Evolutionary conservation across 2,888 invertebrate species (phyloP).

Genomic region (Nephrotoma flavescens): DNA sequence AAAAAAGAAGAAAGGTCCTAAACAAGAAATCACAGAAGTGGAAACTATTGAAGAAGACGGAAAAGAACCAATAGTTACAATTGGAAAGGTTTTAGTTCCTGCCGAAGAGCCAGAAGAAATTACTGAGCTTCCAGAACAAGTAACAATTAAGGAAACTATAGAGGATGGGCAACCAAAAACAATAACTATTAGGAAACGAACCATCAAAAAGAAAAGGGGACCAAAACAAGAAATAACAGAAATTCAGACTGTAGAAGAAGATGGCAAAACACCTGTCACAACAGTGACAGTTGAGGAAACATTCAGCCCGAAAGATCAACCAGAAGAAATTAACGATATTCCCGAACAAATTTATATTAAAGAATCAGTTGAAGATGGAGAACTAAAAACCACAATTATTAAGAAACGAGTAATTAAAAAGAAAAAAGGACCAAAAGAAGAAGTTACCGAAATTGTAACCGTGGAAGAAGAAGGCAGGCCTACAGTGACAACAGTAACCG

Average conservation of each 20-base stretch:
- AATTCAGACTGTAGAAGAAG: slow-evolving; percentile 28
- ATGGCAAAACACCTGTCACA: slow-evolving; percentile 22
- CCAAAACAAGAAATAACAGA: slow-evolving; percentile 27
- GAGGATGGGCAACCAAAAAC: slow-evolving; percentile 19
- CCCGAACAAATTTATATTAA: slow-evolving; percentile 13
- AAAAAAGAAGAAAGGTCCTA: slow-evolving; percentile 21
- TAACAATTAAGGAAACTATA: slow-evolving; percentile 16
- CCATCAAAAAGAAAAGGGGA: slow-evolving; percentile 24
- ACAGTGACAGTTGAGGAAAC: slow-evolving; percentile 19
- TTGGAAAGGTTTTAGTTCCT: slow-evolving; percentile 14
- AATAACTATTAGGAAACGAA: slow-evolving; percentile 20
- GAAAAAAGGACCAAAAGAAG: slow-evolving; percentile 24
- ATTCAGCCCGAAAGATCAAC: slow-evolving; percentile 5
- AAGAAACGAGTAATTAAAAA: slow-evolving; percentile 25
- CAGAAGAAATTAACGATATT: slow-evolving; percentile 18
- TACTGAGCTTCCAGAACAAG: slow-evolving; percentile 25
- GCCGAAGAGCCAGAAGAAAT: slow-evolving; percentile 21
- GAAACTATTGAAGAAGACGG: slow-evolving; percentile 25
- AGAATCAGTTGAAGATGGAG: slow-evolving; percentile 14
- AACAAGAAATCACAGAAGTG: slow-evolving; percentile 20
- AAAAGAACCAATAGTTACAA: slow-evolving; percentile 16
- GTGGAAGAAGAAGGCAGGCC: slow-evolving; percentile 26
- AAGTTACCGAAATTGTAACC: slow-evolving; percentile 29
- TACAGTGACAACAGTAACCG: slow-evolving; percentile 23
- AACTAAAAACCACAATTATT: slow-evolving; percentile 18